phyloP scores from a whole-genome alignment of 2,888 invertebrate genomes.

The Pandemis corylana region DNA sequence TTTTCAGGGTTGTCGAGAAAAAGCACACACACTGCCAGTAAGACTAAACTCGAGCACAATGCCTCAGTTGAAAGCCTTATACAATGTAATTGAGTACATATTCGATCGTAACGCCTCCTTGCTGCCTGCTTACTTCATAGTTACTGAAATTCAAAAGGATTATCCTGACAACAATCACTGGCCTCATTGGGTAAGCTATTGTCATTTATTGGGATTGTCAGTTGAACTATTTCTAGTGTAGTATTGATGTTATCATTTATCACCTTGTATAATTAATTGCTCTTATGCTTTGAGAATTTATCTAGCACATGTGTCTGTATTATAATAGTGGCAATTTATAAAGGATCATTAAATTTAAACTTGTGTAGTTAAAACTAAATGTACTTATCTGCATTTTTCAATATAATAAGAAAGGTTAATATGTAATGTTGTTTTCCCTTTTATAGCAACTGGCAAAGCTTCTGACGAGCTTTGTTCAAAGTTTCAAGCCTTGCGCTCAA shows the following conservation, averaged over 20 bases:
- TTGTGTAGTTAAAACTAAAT: too few species aligned
- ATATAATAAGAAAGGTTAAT: neutral
- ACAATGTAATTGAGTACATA: constrained; percentile 93
- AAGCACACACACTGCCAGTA: constrained; percentile 92
- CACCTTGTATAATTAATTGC: neutral
- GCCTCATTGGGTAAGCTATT: constrained; percentile 93
- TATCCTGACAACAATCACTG: constrained; percentile 91
- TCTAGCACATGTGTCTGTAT: too few species aligned
- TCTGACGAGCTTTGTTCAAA: constrained; percentile 95
- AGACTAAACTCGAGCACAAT: constrained; percentile 91
- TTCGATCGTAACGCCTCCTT: constrained; percentile 96
- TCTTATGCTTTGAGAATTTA: neutral
- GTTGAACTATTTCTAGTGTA: neutral
- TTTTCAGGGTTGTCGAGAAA: constrained; percentile 92
- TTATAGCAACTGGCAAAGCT: constrained; percentile 92
- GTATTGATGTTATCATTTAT: too few species aligned
- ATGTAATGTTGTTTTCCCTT: constrained; percentile 17
- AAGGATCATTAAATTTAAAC: too few species aligned
- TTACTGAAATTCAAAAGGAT: constrained; percentile 97
- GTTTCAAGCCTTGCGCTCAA: constrained; percentile 96
- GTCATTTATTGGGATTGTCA: neutral
- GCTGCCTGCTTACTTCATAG: constrained; percentile 97
- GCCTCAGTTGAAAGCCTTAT: constrained; percentile 92
- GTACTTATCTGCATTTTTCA: too few species aligned
- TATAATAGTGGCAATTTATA: too few species aligned